phyloP scores from a whole-genome alignment of 2,888 invertebrate genomes.

The Andrena camellia region DNA sequence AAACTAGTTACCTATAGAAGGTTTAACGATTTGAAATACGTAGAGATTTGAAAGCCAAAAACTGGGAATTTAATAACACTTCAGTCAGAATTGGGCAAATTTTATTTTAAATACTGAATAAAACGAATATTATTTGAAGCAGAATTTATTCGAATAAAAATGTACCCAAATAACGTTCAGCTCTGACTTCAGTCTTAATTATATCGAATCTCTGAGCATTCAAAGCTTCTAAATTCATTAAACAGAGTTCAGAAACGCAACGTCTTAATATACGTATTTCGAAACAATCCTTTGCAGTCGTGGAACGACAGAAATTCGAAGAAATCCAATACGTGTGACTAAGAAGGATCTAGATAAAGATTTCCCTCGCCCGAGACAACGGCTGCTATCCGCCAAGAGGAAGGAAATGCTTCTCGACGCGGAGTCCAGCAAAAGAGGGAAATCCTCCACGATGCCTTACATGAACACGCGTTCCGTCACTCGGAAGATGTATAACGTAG shows the following conservation, averaged over 20 bases:
- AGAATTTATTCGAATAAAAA: too few relatives aligned
- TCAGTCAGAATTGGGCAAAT: too few relatives aligned
- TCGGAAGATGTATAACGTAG: constrained; percentile 80
- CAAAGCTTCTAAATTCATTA: background rate
- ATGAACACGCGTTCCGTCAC: constrained; percentile 83
- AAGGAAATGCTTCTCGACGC: constrained; percentile 49
- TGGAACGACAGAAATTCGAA: constrained; percentile 67
- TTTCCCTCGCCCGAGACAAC: constrained; percentile 70
- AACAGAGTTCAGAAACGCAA: too few relatives aligned
- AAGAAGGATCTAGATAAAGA: constrained; percentile 73
- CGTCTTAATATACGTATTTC: background rate
- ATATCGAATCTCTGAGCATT: too few relatives aligned
- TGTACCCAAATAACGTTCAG: too few relatives aligned
- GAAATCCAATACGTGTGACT: constrained; percentile 74
- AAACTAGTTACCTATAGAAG: too few relatives aligned
- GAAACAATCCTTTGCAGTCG: constrained; percentile 34
- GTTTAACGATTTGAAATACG: too few relatives aligned
- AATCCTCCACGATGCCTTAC: constrained; percentile 70
- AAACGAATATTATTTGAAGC: too few relatives aligned
- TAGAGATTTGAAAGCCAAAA: too few relatives aligned
- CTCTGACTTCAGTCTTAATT: too few relatives aligned
- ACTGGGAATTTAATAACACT: too few relatives aligned
- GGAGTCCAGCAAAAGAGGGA: constrained; percentile 63
- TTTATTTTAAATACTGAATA: too few relatives aligned
- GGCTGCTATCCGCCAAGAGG: constrained; percentile 71